Evolutionary conservation across 2,888 invertebrate species (phyloP), one percentile per base, ranked within the genome.

Genomic region (Tetragnatha montana): DNA sequence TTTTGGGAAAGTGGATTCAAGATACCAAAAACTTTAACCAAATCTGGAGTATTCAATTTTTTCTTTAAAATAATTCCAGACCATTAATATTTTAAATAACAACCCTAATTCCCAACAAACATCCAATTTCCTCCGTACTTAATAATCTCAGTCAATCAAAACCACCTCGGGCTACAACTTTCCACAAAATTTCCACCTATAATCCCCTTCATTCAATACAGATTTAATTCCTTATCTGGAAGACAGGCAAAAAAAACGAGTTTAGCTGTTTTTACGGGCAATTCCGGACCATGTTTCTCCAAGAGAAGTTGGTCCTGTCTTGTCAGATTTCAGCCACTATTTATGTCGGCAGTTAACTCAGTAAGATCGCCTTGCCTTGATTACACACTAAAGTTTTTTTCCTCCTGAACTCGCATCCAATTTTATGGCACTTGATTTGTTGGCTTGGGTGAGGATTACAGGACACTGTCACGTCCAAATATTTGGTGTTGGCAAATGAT

Each of bases 381-480:
- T 85, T 78, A 78, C 22, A 50, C 19, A 69, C 19, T 60, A 14
- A 7, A 76, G 81, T 17, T 21, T 70, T 71, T 85, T 85, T 71
- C n/a, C 17, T 14, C 51, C 49, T 76, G 35, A 35, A 4, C 22
- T 70, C 19, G 50, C 78, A 19, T 17, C 21, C 78, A 21, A 50
- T 19, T 82, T 85, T 85, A 85, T 76, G 85, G 78, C 69, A 49
- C 51, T 70, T 85, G 78, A 78, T 85, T 85, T 85, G 78, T 70
- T 71, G 60, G 69, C 49, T 70, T 49, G 78, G 60, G 70, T 21
- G 68, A 8, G 69, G 70, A 70, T 78, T 85, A 85, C 70, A 71
- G 70, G 85, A 85, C 78, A 78, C 35, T 75, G 78, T 51, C 85
- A 85, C 78, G 85, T 78, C 71, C 50, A 85, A 85, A 85, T 85